Percentiles rank a stretch among this genome's conserved stretches.
phyloP scores from a whole-genome alignment of 1,140 invertebrate genomes.

The Ganaspis sp. region DNA sequence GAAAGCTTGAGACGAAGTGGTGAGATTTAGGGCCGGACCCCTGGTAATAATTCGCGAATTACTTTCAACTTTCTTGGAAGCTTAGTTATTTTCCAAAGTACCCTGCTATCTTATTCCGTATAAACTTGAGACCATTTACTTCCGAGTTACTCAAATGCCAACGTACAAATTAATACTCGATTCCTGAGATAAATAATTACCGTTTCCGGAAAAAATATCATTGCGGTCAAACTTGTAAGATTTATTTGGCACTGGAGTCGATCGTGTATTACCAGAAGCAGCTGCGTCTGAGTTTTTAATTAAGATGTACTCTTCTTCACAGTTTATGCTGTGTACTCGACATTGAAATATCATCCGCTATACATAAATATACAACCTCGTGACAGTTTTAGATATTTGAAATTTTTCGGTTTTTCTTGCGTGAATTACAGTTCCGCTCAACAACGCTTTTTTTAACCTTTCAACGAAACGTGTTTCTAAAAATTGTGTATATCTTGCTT shows the following conservation, averaged over 20 bases:
- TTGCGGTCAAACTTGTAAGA: neutral
- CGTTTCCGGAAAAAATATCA: neutral
- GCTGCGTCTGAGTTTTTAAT: neutral
- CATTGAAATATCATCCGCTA: neutral
- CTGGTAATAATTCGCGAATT: constrained; percentile 20
- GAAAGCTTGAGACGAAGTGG: neutral
- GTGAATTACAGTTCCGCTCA: too few species aligned
- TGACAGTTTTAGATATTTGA: too few species aligned
- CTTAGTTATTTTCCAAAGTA: constrained; percentile 29
- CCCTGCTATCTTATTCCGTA: neutral
- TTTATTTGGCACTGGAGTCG: neutral
- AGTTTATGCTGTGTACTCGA: too few species aligned
- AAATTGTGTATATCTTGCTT: too few species aligned
- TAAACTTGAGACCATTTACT: constrained; percentile 6
- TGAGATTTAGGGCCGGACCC: constrained; percentile 7
- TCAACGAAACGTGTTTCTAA: too few species aligned
- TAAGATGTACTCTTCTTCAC: neutral
- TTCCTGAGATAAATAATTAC: constrained; percentile 12
- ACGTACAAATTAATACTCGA: neutral
- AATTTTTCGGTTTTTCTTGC: too few species aligned
- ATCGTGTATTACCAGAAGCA: neutral
- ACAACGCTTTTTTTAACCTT: too few species aligned
- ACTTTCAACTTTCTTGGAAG: constrained; percentile 11
- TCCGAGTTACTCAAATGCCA: neutral
- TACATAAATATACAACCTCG: neutral